Conservation (phyloP, 2,113 vertebrate species). For the Coreoperca whiteheadi region DNA sequence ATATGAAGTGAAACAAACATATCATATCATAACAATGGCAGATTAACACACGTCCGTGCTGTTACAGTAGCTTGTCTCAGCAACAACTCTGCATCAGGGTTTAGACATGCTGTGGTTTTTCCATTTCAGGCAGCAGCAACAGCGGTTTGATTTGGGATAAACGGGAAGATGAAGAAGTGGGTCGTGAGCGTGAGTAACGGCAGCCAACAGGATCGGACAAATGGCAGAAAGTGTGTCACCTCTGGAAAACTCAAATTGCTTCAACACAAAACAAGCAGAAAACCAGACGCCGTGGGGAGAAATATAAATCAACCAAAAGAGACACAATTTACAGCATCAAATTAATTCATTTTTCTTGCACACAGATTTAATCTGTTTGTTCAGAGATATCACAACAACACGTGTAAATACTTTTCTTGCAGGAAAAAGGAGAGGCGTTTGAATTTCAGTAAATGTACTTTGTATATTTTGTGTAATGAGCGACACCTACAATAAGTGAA, state of each 20-base stretch:
- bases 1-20: not conserved
- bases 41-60: fast-evolving
- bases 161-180: not conserved
- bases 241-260: not conserved
- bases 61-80: not conserved
- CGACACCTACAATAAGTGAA: too few species aligned
- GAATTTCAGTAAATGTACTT: too few species aligned
- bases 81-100: not conserved
- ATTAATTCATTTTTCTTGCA: too few species aligned
- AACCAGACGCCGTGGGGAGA: not conserved
- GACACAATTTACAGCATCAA: not conserved
- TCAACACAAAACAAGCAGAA: not conserved
- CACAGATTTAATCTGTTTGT: too few species aligned
- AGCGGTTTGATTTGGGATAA: conserved; percentile 15
- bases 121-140: not conserved
- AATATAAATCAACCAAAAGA: not conserved
- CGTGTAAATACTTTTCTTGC: not conserved
- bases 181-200: not conserved
- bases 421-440: not conserved
- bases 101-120: not conserved
- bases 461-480: too few species aligned
- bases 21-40: not conserved
- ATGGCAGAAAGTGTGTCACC: not conserved
- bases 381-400: not conserved
- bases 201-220: not conserved